phyloP scores from a whole-genome alignment of 2,888 invertebrate species.

The Sepioteuthis lessoniana region DNA sequence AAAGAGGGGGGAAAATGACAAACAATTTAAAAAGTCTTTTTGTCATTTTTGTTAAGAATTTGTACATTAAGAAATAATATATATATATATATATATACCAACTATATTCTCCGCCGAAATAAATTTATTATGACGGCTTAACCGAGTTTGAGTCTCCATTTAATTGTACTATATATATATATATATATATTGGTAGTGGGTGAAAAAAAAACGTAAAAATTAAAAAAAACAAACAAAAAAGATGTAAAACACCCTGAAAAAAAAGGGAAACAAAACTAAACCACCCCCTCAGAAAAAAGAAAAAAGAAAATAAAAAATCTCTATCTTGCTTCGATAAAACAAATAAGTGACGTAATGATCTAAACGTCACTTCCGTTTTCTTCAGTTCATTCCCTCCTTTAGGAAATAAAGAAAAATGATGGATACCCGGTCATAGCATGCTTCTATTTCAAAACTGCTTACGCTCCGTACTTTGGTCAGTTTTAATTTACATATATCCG shows the following conservation, averaged over 20 bases:
- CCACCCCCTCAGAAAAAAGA: background rate
- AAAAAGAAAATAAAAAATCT: background rate
- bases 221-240: too few relatives aligned
- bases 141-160: too few relatives aligned
- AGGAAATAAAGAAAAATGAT: background rate
- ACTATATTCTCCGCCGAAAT: too few relatives aligned
- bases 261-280: background rate
- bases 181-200: too few relatives aligned
- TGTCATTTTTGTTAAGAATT: background rate
- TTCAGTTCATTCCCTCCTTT: background rate
- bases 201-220: too few relatives aligned
- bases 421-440: background rate
- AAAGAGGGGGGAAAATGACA: background rate
- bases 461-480: background rate
- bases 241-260: background rate
- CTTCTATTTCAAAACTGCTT: background rate
- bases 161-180: too few relatives aligned
- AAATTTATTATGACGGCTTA: too few relatives aligned
- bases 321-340: background rate
- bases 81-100: too few relatives aligned
- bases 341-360: background rate
- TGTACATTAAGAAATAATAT: background rate
- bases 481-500: background rate
- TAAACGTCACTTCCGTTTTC: background rate
- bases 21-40: background rate